phyloP scores from a whole-genome alignment of 2,888 invertebrate species.

The Argyresthia albistria region DNA sequence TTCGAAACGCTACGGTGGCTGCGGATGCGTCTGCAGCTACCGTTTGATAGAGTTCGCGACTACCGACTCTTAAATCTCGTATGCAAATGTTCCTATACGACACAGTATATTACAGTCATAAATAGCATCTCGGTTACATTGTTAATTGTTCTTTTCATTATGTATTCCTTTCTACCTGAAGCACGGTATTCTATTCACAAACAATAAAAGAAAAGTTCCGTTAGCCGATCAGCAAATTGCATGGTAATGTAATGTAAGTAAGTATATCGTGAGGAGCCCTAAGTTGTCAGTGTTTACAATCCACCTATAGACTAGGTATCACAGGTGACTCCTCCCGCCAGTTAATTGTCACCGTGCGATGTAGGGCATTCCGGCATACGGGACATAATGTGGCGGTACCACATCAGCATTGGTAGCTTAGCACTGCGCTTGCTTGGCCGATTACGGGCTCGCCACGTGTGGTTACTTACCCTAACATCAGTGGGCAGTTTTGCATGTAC shows the following conservation, averaged over 20 bases:
- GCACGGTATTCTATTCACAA: background rate
- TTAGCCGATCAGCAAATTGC: background rate
- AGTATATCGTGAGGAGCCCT: background rate
- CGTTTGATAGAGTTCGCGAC: background rate
- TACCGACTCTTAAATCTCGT: too few species aligned
- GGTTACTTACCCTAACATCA: conserved; percentile 32
- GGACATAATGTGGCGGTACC: conserved; percentile 36
- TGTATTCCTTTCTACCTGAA: background rate
- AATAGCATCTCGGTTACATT: background rate
- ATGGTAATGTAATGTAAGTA: background rate
- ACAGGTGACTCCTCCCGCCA: conserved; percentile 15
- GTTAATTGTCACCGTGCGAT: conserved; percentile 39
- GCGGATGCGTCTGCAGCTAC: conserved; percentile 24
- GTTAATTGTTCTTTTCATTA: background rate
- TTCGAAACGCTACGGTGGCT: conserved; percentile 55
- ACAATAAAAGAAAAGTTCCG: background rate
- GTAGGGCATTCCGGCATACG: conserved; percentile 56
- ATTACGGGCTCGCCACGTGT: conserved; percentile 6
- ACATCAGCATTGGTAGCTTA: conserved; percentile 8
- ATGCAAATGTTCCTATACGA: too few species aligned
- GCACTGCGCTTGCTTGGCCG: background rate
- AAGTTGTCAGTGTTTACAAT: background rate
- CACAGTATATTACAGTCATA: background rate
- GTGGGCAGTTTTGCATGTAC: conserved; percentile 16
- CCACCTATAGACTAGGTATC: background rate